Conservation (phyloP, 2,888 invertebrate genomes). For the Nemurella pictetii region DNA sequence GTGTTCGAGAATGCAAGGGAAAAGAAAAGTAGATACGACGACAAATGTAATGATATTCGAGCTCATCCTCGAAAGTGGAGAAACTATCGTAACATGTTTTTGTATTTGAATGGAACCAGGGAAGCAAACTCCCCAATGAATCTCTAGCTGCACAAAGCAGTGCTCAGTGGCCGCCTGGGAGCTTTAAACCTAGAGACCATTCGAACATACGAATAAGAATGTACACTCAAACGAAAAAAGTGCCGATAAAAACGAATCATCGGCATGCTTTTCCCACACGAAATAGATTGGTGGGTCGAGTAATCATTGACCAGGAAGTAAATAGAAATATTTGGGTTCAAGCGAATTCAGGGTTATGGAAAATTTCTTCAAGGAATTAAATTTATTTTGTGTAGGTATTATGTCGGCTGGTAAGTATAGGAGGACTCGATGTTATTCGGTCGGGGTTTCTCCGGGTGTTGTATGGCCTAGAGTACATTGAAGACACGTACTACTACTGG, state of each 20-base stretch:
- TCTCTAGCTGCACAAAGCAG: background rate
- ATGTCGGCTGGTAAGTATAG: too few relatives aligned
- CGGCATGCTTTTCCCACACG: background rate
- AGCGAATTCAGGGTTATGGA: background rate
- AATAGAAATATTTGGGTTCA: background rate
- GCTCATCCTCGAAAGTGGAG: slow-evolving; percentile 5
- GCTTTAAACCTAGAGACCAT: background rate
- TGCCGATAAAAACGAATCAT: background rate
- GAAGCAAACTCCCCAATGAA: slow-evolving; percentile 23
- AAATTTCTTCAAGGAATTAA: too few relatives aligned
- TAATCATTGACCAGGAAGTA: background rate
- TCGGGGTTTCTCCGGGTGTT: background rate
- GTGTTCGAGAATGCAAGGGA: slow-evolving; percentile 16
- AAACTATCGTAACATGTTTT: slow-evolving; percentile 11
- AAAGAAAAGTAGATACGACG: background rate
- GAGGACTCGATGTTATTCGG: too few relatives aligned
- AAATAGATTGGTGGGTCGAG: background rate
- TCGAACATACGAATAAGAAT: background rate
- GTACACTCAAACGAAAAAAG: background rate
- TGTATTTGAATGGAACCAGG: slow-evolving; percentile 24
- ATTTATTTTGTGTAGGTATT: too few relatives aligned
- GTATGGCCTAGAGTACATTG: background rate
- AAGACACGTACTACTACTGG: background rate
- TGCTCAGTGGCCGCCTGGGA: slow-evolving; percentile 8
- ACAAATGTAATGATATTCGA: slow-evolving; percentile 32